Conservation (phyloP, 2,113 vertebrate species). For the Megaceryle maxima region DNA sequence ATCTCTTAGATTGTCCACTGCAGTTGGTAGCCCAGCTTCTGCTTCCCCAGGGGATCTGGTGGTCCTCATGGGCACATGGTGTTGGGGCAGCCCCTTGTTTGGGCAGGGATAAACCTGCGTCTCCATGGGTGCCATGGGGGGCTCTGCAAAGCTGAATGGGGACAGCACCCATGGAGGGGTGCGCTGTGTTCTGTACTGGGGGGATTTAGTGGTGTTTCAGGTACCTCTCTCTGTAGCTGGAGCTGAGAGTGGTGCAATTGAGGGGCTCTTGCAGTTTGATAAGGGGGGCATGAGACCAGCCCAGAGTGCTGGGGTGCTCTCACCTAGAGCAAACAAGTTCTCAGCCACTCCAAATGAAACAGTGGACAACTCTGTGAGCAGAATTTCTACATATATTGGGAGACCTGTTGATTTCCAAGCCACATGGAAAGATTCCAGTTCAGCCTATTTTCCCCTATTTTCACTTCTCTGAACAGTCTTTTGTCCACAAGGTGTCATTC, state of each 20-base stretch:
- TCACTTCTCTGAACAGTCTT: not conserved
- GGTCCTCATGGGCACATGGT: accelerated
- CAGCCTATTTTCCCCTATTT: not conserved
- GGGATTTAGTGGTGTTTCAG: not conserved
- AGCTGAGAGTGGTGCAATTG: not conserved
- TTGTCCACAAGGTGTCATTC: not conserved
- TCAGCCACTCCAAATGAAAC: not conserved
- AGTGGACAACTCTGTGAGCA: too few relatives aligned
- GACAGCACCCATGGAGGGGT: not conserved
- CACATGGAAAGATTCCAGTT: not conserved
- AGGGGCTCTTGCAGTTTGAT: not conserved
- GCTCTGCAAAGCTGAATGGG: not conserved
- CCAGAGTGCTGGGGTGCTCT: not conserved
- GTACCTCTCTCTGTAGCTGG: not conserved
- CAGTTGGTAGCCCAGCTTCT: not conserved
- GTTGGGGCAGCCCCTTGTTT: not conserved
- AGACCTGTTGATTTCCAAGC: not conserved
- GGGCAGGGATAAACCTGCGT: not conserved
- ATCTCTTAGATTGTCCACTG: not conserved
- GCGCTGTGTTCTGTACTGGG: not conserved
- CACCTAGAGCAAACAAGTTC: not conserved
- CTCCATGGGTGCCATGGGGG: not conserved
- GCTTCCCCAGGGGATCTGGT: not conserved
- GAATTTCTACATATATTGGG: not conserved
- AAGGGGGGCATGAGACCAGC: not conserved